Base-by-base conservation (phyloP, 2,113 vertebrate species). In the Strigops habroptila region DNA sequence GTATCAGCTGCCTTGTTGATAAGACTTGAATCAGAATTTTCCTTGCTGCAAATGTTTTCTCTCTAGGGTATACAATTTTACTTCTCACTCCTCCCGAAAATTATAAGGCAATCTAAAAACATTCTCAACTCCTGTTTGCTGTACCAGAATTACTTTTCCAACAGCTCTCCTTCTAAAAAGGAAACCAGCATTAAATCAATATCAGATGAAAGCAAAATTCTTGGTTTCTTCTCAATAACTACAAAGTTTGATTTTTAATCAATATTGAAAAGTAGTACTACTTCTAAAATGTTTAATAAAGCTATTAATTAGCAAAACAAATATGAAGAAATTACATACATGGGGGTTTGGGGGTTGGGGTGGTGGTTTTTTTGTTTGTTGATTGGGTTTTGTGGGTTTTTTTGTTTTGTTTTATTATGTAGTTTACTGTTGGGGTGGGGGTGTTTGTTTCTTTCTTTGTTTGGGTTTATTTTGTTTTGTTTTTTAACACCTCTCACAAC, bases 271-370 rank as follows among this genome's bases (percentile, higher is more conserved):
- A 91, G 76, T 28, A 87, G 46, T 19, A 28, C 74, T 86, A 59
- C 57, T 71, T 96, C 37, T 49, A 86, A 67, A 76, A 90, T 59
- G 27, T 69, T 94, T 89, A 95, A 95, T 95, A 92, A 80, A 96
- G 55, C 68, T 91, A n/a, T 23, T 13, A 64, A 59, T 82, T 82
- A 84, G 63, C 69, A 97, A 83, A 90, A 90, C 19, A 91, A 88
- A 95, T 86, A 51, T 21, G 15, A 88, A 88, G 68, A 41, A 90
- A 73, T 65, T 65, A 60, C 2, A 1, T 41, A 82, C 5, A 53
- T 12, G 33, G 55, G n/a, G 55, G 57, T 25, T 60, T 60, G 22
- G 9, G n/a, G n/a, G n/a, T 14, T 35, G 24, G 14, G n/a, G 9
- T 35, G 59, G 14, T 9, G 0, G 15, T 35, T 14, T 57, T 14